Percentiles rank a stretch among this genome's conserved stretches.
phyloP scores from a whole-genome alignment of 2,888 invertebrate genomes.

The Philonicus albiceps region DNA sequence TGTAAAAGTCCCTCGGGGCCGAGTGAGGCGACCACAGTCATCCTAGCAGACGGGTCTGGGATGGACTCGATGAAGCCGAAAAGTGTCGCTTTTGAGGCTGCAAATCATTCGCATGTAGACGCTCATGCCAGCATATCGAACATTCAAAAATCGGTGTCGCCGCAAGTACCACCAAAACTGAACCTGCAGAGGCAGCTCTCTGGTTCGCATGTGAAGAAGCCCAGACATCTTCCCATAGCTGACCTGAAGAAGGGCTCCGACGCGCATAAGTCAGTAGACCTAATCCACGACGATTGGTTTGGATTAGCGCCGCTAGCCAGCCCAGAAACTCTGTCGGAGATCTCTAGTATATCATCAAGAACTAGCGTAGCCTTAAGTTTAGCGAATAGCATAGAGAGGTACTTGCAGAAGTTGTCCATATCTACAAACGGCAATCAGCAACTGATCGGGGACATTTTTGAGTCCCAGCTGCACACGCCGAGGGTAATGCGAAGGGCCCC shows the following conservation, averaged over 20 bases:
- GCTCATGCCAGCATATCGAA: constrained; percentile 17
- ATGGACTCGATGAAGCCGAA: constrained; percentile 52
- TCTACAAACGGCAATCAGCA: constrained; percentile 54
- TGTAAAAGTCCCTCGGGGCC: constrained; percentile 59
- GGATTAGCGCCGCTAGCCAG: constrained; percentile 81
- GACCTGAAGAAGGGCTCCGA: constrained; percentile 59
- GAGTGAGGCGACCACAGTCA: constrained; percentile 59
- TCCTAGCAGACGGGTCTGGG: constrained; percentile 51
- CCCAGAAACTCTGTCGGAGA: constrained; percentile 82
- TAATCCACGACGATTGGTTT: constrained; percentile 72
- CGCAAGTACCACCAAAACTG: constrained; percentile 51
- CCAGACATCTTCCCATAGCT: constrained; percentile 54
- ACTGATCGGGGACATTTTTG: constrained; percentile 59
- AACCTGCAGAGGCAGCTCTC: constrained; percentile 49
- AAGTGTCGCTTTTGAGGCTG: constrained; percentile 59
- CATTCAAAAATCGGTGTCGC: constrained; percentile 50
- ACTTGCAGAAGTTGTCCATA: constrained; percentile 57
- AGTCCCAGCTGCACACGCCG: constrained; percentile 66
- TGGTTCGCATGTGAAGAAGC: constrained; percentile 51
- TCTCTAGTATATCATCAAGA: constrained; percentile 79
- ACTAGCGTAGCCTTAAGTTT: constrained; percentile 67
- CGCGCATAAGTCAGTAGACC: constrained; percentile 61
- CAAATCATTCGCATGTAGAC: background rate
- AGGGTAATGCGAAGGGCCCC: constrained; percentile 72
- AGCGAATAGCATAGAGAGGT: constrained; percentile 60